Evolutionary conservation across 2,797 vertebrate species (phyloP), one percentile per base, ranked within the genome.

Genomic region (Siniperca scherzeri): DNA sequence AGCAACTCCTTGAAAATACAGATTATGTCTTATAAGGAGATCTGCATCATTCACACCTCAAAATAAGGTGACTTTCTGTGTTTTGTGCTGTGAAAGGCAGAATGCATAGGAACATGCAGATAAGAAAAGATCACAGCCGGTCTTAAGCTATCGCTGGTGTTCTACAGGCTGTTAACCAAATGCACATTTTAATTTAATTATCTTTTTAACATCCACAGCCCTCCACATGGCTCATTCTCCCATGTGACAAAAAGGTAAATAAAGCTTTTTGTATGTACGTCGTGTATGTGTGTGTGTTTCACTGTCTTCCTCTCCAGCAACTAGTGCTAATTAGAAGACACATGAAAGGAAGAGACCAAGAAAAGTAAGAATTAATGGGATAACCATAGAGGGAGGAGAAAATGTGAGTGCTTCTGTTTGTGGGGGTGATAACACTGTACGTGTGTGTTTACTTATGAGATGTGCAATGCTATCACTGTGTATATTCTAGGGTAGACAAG

Each of bases 221-320:
- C 36, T 84, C 85, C 81, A 80, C 75, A 82, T 85, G 76, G 67
- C 53, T 64, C 33, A 40, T 25, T 30, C 21, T 85, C 40, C 42
- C 65, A 62, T 30, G 78, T 76, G 82, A 82, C 44, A 56, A 81
- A 79, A 74, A 42, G 61, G 61, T 80, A 87, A 86, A 90, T 64
- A 88, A 70, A 77, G 77, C 69, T 46, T 59, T 27, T 7, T 27
- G 4, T 59, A 30, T 89, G 25, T 73, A 27, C 3, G 13, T 13
- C 16, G 57, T 14, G 14, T 56, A 19, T 53, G 16, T 57, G 38
- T 50, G 55, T 67, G 11, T 12, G 33, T 72, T 50, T 72, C 21
- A 53, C 30, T 14, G 55, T 71, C 36, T 72, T 7, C 4, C 19
- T 70, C 36, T 70, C 21, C 0, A 52, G 17, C 19, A 77, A 62